Percentiles rank a stretch among this genome's conserved stretches.
phyloP scores from a whole-genome alignment of 2,113 vertebrate species.

The Tapirus terrestris region DNA sequence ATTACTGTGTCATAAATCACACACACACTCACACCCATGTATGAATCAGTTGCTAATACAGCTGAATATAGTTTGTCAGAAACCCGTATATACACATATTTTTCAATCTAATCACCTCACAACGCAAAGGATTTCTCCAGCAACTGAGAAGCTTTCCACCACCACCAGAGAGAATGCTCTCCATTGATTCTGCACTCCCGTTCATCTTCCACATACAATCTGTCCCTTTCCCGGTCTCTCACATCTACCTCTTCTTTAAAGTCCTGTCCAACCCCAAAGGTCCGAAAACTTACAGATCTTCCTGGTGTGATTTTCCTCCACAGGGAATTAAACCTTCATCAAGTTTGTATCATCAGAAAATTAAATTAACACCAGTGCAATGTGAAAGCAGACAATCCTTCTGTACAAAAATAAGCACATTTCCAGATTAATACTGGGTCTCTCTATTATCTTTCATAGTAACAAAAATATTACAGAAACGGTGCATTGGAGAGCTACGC shows the following conservation, averaged over 20 bases:
- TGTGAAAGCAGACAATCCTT: background rate
- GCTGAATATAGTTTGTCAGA: background rate
- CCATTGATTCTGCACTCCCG: background rate
- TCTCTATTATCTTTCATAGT: rapidly evolving
- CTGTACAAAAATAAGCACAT: background rate
- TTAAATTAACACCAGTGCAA: background rate
- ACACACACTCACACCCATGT: background rate
- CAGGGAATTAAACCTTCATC: background rate
- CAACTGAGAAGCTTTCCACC: rapidly evolving
- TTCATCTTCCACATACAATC: background rate
- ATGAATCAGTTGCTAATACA: rapidly evolving
- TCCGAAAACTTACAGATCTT: background rate
- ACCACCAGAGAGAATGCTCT: rapidly evolving
- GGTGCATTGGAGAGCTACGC: background rate
- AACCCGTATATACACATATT: rapidly evolving
- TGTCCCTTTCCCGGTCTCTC: background rate
- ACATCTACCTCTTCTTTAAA: background rate
- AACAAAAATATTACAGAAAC: background rate
- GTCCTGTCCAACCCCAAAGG: background rate
- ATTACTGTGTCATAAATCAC: no score
- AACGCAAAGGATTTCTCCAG: background rate
- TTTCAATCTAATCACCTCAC: background rate
- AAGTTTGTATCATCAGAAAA: background rate
- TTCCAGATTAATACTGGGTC: background rate
- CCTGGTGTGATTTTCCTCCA: background rate